Base-by-base conservation (phyloP, 2,113 vertebrate genomes). In the Drymodes brunneopygia region DNA sequence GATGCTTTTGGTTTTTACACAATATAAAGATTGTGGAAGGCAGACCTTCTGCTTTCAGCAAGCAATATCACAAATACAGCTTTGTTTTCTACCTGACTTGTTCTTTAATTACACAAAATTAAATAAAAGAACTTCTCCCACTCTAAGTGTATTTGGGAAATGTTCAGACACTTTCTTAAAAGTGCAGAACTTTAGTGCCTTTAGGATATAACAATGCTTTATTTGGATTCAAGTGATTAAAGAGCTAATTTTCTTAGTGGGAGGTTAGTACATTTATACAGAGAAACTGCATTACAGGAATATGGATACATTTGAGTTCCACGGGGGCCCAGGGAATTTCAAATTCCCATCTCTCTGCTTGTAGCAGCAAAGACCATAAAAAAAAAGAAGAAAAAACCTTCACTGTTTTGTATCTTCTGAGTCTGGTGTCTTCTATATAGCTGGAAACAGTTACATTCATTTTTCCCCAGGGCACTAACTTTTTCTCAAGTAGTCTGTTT, bases 51-150 rank as follows among this genome's bases (percentile, higher is more conserved):
- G 47, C 64, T 93, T 94, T 89, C 42, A 80, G 40, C 60, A 78
- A 93, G 57, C 38, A 86, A 50, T 36, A 44, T 35, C 82, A 86
- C 50, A 90, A 94, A 91, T 69, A 85, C 62, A 66, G 38, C 27
- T 90, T 81, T 90, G 33, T 62, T 64, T 96, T 96, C 91, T 95
- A 96, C 91, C 92, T 96, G 93, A 86, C 81, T 96, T 94, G 71
- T 95, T 95, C 90, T 95, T 96, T 97, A 96, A 97, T 96, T 97
- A 95, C 71, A 95, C 74, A 95, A 96, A 97, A 96, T 95, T 95
- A 97, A 96, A 84, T 90, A 75, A 94, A 93, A 97, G 83, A 25
- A 65, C 33, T 90, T 77, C n/a, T 38, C 20, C 24, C 50, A 50
- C 53, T 90, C 44, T 86, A 86, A 93, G 44, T 71, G 62, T 85